Percentiles rank a stretch among this genome's conserved stretches.
These are phyloP conservation scores for Dasyprocta punctata DNA, from an alignment of 2,113 vertebrate genomes.

Conservation along the genomic window DNA sequence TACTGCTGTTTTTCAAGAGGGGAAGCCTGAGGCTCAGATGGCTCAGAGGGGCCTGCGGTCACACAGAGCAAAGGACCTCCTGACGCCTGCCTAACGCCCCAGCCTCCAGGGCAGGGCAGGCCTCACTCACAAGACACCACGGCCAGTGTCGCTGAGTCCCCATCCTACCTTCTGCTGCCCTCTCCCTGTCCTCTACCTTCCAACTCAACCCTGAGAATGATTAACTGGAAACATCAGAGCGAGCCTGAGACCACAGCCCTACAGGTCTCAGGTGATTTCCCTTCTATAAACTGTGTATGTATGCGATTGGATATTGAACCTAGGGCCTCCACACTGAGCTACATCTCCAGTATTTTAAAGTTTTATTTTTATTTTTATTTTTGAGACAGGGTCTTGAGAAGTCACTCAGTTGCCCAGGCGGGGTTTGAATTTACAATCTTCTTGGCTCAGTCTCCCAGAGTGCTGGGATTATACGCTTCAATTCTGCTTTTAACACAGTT, in stretches of 20 bases:
- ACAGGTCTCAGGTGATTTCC: rapidly evolving
- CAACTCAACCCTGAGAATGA: not conserved
- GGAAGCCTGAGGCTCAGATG: not conserved
- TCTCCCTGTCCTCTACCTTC: rapidly evolving
- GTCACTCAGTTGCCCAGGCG: not conserved
- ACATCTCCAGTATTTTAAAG: too few relatives aligned
- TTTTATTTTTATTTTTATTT: not conserved
- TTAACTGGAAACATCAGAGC: not conserved
- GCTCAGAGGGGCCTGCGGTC: not conserved
- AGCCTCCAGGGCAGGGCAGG: not conserved
- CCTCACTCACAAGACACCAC: too few relatives aligned
- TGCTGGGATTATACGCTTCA: not conserved
- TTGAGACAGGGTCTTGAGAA: not conserved
- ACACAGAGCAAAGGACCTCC: rapidly evolving
- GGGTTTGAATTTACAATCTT: not conserved
- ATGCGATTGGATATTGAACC: not conserved
- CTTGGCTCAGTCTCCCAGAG: not conserved
- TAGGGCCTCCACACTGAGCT: not conserved
- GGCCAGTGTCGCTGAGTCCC: not conserved
- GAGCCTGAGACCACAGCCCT: rapidly evolving
- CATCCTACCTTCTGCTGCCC: not conserved
- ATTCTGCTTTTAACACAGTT: not conserved
- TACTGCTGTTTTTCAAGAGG: too few relatives aligned
- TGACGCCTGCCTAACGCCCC: too few relatives aligned
- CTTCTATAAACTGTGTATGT: not conserved